Base-by-base conservation (phyloP, 1,140 invertebrate genomes). In the Apolygus lucorum region DNA sequence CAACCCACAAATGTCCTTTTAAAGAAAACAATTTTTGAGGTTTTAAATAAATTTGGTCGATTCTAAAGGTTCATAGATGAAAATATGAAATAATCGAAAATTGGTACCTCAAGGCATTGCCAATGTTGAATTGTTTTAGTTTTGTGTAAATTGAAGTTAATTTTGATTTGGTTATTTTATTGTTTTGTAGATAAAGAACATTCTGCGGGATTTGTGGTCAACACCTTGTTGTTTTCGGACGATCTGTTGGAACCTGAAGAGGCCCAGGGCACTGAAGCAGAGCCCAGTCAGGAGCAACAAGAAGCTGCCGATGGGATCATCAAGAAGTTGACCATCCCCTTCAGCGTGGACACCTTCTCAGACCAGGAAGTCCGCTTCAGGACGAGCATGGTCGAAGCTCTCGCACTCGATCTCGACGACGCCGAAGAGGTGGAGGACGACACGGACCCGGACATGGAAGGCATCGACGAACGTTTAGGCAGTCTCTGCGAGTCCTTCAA, bases 341-440 rank as follows among this genome's bases (percentile, higher is more conserved):
- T 59, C 64, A 26, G 42, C 14, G 62, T 68, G 1, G 68, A 69
- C 26, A 69, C 17, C 11, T 72, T 72, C 49, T 26, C 52, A n/a
- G 68, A 69, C 63, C 14, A 17, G 42, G 68, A 72, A 63, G 21
- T 49, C 26, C 67, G 59, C 8, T 63, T 17, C 2, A 54, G 42
- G 8, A 34, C 68, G 14, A 52, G 28, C n/a, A 69, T 72, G 71
- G 63, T 72, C 24, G 71, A 72, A 68, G 68, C 71, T 14, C 17
- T 72, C 0, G 71, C 71, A 42, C 28, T 72, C 14, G 68, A 69
- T 8, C 67, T 69, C 34, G 42, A 64, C 13, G 63, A 69, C 27
- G 64, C 54, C n/a, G 22, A 27, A 1, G 49, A 54, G 13, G 25
- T 72, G 11, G 54, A 59, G 0, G 26, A 26, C 49, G 8, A 59